Evolutionary conservation across 2,888 invertebrate species (phyloP).

Genomic region (Deladenus siricidicola): DNA sequence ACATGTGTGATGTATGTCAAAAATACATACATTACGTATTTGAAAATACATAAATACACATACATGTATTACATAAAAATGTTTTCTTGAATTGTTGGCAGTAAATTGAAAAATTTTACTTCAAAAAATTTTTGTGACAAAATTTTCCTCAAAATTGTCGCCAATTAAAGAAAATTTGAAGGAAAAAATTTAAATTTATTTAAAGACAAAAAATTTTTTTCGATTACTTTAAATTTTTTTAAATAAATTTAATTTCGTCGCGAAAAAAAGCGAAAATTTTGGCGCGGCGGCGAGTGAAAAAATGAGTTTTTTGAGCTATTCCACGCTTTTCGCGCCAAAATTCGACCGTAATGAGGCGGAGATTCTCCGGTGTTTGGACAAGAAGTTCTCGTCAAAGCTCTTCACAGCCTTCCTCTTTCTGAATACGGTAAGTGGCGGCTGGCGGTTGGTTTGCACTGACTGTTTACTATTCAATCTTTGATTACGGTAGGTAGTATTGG

Average conservation of each 20-base stretch:
- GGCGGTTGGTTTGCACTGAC: too few relatives aligned
- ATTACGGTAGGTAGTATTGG: too few relatives aligned
- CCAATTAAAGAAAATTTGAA: not conserved
- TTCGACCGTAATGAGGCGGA: not conserved
- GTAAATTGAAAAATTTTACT: not conserved
- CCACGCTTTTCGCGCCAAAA: too few relatives aligned
- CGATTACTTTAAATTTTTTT: not conserved
- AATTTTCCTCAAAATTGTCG: not conserved
- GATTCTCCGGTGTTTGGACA: not conserved
- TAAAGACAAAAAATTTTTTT: not conserved
- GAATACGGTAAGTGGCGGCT: too few relatives aligned
- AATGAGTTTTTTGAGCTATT: too few relatives aligned
- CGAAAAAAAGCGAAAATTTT: not conserved
- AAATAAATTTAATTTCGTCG: not conserved
- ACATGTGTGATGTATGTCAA: too few relatives aligned
- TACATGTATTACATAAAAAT: not conserved
- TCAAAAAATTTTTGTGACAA: not conserved
- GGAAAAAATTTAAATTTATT: not conserved
- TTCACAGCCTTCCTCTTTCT: not conserved
- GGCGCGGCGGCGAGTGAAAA: too few relatives aligned
- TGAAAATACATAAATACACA: too few relatives aligned
- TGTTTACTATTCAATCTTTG: too few relatives aligned
- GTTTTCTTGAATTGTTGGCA: not conserved
- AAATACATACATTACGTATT: too few relatives aligned
- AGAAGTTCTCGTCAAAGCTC: not conserved